Base-by-base conservation (phyloP, 2,888 invertebrate genomes). In the Catocala nupta region DNA sequence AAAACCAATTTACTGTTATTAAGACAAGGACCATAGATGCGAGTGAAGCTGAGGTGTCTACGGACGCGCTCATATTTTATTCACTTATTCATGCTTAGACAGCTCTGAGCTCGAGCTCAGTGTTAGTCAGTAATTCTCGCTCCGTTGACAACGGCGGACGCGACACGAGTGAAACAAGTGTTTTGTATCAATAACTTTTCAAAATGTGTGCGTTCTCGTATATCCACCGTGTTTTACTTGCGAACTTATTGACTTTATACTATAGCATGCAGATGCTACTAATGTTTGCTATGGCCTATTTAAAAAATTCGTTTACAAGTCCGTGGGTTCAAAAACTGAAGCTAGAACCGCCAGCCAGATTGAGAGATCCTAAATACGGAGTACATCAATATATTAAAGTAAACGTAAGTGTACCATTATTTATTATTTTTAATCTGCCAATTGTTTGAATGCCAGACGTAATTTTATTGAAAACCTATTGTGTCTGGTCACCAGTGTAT, bases 351-450 rank as follows among this genome's bases (percentile, higher is more conserved):
- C 95, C 95, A 33, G 70, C 84, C n/a, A 86, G 83, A 64, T 84
- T 95, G 1, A 83, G 82, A 6, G 93, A 95, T 71, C 90, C 94
- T 5, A 93, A 92, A 71, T 94, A 93, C 81, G 95, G 95, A 63
- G 81, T 90, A 9, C 95, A 95, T 73, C 92, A 93, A 69, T 95
- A 95, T 74, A 81, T 94, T 8, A 93, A 94, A 84, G 92, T 95
- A 33, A 95, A 95, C 82, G 95, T 95, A 82, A 93, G 94, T 93
- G 81, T 10, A 13, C n/a, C n/a, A n/a, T 10, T n/a, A 36, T 43
- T 49, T 42, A 44, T 45, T 44, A 44, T 51, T 43, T 43, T 11
- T 48, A 25, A 48, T 48, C 16, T 39, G 9, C 36, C 8, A 39
- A 8, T 39, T 39, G 9, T 39, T 39, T 39, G 36, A 25, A 25